These are phyloP conservation scores for Apoderus coryli DNA, from an alignment of 2,888 invertebrate genomes.

Conservation along the genomic window DNA sequence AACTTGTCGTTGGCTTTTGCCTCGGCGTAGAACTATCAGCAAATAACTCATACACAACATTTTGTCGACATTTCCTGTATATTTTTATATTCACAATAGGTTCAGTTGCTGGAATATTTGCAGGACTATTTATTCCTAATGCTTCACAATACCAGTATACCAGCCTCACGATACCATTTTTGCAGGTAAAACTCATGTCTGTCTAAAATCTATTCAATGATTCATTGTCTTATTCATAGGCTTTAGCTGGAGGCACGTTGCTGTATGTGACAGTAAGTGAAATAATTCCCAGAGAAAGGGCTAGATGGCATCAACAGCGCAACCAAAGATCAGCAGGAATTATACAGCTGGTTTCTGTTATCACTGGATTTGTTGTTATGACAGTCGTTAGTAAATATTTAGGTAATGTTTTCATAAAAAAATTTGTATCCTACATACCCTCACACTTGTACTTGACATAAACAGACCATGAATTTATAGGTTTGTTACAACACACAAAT, in stretches of 20 bases:
- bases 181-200: conserved; percentile 39
- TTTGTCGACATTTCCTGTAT: conserved; percentile 39
- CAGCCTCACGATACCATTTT: conserved; percentile 39
- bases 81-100: conserved; percentile 52
- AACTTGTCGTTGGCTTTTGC: conserved; percentile 69
- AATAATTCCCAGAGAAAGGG: conserved; percentile 60
- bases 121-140: conserved; percentile 48
- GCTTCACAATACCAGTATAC: no score
- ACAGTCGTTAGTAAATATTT: conserved; percentile 46
- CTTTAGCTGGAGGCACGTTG: conserved; percentile 60
- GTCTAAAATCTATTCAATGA: neutral
- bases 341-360: conserved; percentile 45
- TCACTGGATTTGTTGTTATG: conserved; percentile 47
- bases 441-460: no score
- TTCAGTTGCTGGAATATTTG: conserved; percentile 50
- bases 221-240: conserved; percentile 31
- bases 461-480: no score
- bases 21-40: conserved; percentile 54
- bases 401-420: no score
- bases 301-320: conserved; percentile 50
- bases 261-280: conserved; percentile 66
- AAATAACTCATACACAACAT: conserved; percentile 21
- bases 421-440: no score
- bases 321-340: conserved; percentile 42
- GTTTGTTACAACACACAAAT: no score